Base-by-base conservation (phyloP, 1,140 invertebrate genomes). In the Philaenus spumarius region DNA sequence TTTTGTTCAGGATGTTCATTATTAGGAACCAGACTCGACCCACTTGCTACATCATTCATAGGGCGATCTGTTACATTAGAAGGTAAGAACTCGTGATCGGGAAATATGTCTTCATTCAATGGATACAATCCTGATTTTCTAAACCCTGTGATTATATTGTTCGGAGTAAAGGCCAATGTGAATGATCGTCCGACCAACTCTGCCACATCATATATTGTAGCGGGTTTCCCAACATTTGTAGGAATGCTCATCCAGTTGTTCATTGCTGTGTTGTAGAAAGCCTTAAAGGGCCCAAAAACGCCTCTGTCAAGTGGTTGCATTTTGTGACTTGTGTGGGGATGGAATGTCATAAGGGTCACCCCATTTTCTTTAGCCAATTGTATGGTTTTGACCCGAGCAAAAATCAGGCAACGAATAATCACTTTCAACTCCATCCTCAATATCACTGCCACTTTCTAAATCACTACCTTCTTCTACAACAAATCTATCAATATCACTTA, bases 231-330 rank as follows among this genome's bases (percentile, higher is more conserved):
- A 20, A 67, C 65, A 54, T 72, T 60, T 40, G 12, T 34, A 39
- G 30, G 34, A 11, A 40, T 55, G 12, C 56, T 55, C 58, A 73
- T 59, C 67, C 67, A 73, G 45, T 55, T 57, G 23, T 63, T 50
- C 22, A 57, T 42, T 17, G 65, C 58, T 40, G 17, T 55, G 40
- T 60, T 58, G 62, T 64, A 70, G 53, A 64, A 60, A 0, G 15
- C 59, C 59, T 74, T 74, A 9, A 75, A 72, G 19, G 69, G 67
- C 1, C 65, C 67, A 64, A 62, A 71, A 20, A 74, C 67, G 22
- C 51, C 43, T 7, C 52, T 45, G 58, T 72, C 71, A 1, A 75
- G 59, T 26, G 71, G 71, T 58, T 74, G 73, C 20, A 75, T 54
- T 47, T 67, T 68, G 45, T 75, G 67, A 22, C 54, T 65, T 40